A percentile compares a stretch with the other conserved stretches of the same genome.
phyloP scores from a whole-genome alignment of 2,797 vertebrate species.

The Chiroxiphia lanceolata region DNA sequence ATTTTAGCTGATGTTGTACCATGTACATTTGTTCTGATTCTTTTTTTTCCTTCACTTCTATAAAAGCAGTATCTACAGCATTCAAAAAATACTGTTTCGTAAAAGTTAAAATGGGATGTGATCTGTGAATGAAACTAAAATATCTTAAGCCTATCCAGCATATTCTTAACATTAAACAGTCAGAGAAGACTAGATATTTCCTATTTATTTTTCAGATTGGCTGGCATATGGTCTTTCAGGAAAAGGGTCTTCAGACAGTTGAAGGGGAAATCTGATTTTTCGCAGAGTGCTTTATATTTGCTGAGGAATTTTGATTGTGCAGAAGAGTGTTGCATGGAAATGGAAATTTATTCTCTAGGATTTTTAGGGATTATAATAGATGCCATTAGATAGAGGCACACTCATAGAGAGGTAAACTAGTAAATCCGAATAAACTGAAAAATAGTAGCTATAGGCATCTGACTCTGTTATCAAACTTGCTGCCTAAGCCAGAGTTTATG shows the following conservation, averaged over 20 bases:
- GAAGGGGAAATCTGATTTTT: constrained; percentile 41
- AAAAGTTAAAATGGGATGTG: not conserved
- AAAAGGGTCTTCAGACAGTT: not conserved
- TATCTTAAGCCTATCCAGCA: not conserved
- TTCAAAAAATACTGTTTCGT: not conserved
- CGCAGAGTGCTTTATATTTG: constrained; percentile 49
- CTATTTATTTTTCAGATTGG: constrained; percentile 66
- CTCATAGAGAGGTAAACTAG: constrained; percentile 65
- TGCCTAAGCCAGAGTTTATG: constrained; percentile 79
- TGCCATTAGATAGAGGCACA: constrained; percentile 54
- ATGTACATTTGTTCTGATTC: not conserved
- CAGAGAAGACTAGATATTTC: constrained; percentile 45
- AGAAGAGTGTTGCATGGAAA: constrained; percentile 42
- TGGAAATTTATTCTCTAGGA: constrained; percentile 59
- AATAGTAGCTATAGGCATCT: constrained; percentile 67
- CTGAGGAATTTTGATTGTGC: constrained; percentile 23
- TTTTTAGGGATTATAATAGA: constrained; percentile 72
- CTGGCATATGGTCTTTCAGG: constrained; percentile 27
- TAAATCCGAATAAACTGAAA: constrained; percentile 72
- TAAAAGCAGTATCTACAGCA: not conserved
- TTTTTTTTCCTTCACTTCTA: not conserved
- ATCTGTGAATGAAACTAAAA: constrained; percentile 21
- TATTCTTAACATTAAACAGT: not conserved
- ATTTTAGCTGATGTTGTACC: not conserved
- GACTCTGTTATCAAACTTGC: constrained; percentile 77